Evolutionary conservation across 2,888 invertebrate genomes (phyloP).

Genomic region (Formica aserva): DNA sequence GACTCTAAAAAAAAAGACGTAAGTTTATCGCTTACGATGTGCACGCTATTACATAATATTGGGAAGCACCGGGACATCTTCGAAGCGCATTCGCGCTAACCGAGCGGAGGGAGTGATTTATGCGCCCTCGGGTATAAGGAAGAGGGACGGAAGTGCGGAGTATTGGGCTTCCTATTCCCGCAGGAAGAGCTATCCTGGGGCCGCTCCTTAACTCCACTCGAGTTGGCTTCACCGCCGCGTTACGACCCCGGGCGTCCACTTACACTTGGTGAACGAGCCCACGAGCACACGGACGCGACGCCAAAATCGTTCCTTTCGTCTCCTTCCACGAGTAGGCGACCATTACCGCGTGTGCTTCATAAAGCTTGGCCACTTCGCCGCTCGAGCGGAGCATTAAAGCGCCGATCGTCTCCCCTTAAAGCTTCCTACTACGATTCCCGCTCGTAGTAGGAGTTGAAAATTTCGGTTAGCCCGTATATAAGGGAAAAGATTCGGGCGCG

Average conservation of each 20-base stretch:
- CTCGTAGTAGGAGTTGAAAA: constrained; percentile 33
- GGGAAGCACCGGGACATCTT: constrained; percentile 73
- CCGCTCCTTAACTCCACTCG: constrained; percentile 80
- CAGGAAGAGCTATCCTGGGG: constrained; percentile 76
- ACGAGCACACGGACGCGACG: constrained; percentile 63
- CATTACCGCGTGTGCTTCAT: constrained; percentile 77
- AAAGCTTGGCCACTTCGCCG: constrained; percentile 75
- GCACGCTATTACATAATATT: constrained; percentile 79
- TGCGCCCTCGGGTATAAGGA: constrained; percentile 80
- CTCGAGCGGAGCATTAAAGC: constrained; percentile 59
- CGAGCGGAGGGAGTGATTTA: constrained; percentile 80
- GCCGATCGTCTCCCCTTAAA: constrained; percentile 63
- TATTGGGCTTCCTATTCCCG: constrained; percentile 83
- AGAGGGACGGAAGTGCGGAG: constrained; percentile 80
- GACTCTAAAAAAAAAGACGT: not conserved
- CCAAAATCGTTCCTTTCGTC: constrained; percentile 53
- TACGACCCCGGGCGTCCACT: constrained; percentile 64
- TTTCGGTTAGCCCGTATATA: constrained; percentile 23
- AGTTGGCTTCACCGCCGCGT: constrained; percentile 74
- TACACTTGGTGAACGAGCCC: constrained; percentile 62
- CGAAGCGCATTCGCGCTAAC: constrained; percentile 52
- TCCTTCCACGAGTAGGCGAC: constrained; percentile 56
- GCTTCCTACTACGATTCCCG: constrained; percentile 34
- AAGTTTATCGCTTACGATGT: constrained; percentile 9
- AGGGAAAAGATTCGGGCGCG: constrained; percentile 18